These are phyloP conservation scores for Spodoptera litura DNA, from an alignment of 1,140 invertebrate genomes.

Conservation along the genomic window DNA sequence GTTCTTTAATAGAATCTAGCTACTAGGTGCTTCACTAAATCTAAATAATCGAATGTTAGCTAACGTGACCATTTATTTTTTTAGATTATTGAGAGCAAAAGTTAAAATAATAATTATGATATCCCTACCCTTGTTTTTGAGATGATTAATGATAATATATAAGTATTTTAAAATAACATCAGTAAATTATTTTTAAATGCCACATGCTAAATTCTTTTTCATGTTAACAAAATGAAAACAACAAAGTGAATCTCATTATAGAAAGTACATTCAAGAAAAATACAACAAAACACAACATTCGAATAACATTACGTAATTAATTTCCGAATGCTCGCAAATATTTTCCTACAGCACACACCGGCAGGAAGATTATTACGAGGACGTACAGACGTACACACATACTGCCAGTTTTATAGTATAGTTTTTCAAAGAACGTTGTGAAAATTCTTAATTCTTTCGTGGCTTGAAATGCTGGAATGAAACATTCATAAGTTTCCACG, in stretches of 20 bases:
- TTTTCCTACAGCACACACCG: not conserved
- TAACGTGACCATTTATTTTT: no score
- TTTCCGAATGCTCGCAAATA: not conserved
- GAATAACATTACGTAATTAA: slow-evolving; percentile 5
- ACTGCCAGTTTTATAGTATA: not conserved
- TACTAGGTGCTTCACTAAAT: no score
- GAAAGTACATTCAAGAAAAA: not conserved
- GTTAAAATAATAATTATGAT: no score
- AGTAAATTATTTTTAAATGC: no score
- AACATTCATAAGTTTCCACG: slow-evolving; percentile 17
- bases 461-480: not conserved
- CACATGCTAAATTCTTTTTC: no score
- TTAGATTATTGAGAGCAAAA: no score
- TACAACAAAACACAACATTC: not conserved
- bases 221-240: not conserved
- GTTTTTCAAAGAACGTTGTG: not conserved
- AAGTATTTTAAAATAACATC: no score
- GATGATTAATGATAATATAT: no score
- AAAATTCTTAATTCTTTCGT: not conserved
- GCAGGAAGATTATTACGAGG: not conserved
- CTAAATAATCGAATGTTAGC: no score
- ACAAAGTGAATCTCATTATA: not conserved
- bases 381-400: not conserved
- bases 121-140: no score
- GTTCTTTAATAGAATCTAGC: no score